Evolutionary conservation across 2,113 vertebrate genomes (phyloP).

Genomic region (Petroica traversi): DNA sequence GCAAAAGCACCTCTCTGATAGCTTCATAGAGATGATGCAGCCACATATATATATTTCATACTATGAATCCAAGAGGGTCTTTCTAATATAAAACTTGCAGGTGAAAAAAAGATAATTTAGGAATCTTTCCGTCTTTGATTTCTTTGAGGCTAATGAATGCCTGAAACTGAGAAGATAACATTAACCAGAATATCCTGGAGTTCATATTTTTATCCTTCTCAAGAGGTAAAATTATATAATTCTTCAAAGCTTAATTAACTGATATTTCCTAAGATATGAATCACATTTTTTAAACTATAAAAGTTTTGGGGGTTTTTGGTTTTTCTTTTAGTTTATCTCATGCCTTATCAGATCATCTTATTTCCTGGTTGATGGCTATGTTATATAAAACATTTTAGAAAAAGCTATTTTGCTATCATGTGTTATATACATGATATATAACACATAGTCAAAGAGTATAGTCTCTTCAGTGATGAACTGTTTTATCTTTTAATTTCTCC

Average conservation of each 20-base stretch:
- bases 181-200: background rate
- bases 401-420: background rate
- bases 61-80: background rate
- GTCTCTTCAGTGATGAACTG: background rate
- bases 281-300: background rate
- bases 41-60: background rate
- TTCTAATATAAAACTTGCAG: background rate
- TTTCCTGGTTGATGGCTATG: background rate
- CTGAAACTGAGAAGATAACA: background rate
- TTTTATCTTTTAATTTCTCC: background rate
- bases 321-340: background rate
- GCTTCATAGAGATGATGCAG: background rate
- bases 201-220: background rate
- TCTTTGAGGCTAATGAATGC: background rate
- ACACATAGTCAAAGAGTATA: background rate
- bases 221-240: background rate
- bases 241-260: background rate
- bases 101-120: background rate
- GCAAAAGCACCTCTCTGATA: background rate
- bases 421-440: background rate
- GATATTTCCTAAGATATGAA: background rate
- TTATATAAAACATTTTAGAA: background rate
- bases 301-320: accelerated
- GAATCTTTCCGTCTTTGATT: background rate
- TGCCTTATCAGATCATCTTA: background rate